Conservation (phyloP, 2,888 invertebrate genomes). For the Alcis repandata region DNA sequence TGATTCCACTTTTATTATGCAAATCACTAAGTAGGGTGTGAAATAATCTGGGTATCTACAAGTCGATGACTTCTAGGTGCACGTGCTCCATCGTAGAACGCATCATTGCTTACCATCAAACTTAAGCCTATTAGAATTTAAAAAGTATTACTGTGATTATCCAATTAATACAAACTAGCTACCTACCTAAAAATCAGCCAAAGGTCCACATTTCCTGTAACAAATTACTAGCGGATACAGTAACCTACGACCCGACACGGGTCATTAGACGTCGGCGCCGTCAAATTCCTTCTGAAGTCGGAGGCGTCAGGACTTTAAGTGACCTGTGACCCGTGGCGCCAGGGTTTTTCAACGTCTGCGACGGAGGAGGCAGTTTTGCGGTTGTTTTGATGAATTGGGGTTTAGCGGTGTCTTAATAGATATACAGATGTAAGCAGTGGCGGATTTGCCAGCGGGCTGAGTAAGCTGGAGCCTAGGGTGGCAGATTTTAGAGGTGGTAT, state of each 20-base stretch:
- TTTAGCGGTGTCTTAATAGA: neutral
- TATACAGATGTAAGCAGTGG: neutral
- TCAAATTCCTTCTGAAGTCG: conserved; percentile 42
- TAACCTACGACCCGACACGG: conserved; percentile 50
- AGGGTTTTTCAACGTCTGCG: conserved; percentile 63
- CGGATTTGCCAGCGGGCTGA: too few relatives aligned
- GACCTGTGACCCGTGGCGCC: conserved; percentile 82
- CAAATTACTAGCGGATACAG: conserved; percentile 57
- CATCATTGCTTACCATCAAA: too few relatives aligned
- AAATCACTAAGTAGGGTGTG: too few relatives aligned
- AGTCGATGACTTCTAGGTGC: too few relatives aligned
- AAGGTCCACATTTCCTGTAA: conserved; percentile 10
- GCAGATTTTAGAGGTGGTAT: too few relatives aligned
- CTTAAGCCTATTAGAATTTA: too few relatives aligned
- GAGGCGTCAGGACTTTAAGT: conserved; percentile 53
- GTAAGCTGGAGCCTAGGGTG: too few relatives aligned
- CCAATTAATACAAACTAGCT: conserved; percentile 3
- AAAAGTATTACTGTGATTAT: neutral
- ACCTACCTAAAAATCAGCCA: neutral
- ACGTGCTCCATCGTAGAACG: too few relatives aligned
- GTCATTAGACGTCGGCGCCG: conserved; percentile 68
- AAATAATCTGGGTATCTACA: too few relatives aligned
- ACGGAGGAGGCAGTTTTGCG: conserved; percentile 6
- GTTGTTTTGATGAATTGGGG: conserved; percentile 12
- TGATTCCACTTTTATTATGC: too few relatives aligned